Percentiles rank a stretch among this genome's conserved stretches.
Evolutionary conservation across 1,140 invertebrate species (phyloP).

Genomic region (Agrypnia vestita): DNA sequence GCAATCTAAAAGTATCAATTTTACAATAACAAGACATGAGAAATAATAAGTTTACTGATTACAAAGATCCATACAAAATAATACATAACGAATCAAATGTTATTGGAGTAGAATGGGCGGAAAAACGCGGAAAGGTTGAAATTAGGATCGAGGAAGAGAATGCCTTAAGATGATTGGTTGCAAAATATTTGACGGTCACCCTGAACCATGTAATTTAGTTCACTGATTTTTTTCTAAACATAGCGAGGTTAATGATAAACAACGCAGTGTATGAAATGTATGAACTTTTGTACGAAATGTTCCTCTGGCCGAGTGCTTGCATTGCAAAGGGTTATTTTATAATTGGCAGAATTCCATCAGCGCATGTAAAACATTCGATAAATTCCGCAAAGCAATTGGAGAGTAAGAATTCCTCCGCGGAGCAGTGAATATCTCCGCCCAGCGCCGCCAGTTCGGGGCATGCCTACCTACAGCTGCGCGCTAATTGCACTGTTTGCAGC

Average conservation of each 20-base stretch:
- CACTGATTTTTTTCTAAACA: not conserved
- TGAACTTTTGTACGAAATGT: not conserved
- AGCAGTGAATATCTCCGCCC: slow-evolving; percentile 30
- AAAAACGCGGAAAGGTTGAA: no score
- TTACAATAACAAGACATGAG: no score
- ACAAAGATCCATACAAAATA: no score
- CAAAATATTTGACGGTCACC: no score
- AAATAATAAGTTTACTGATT: no score
- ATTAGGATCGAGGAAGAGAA: no score
- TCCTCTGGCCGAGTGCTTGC: not conserved
- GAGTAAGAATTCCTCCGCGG: slow-evolving; percentile 5
- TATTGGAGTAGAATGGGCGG: no score
- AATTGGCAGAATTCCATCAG: slow-evolving; percentile 32
- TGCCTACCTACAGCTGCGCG: slow-evolving; percentile 1
- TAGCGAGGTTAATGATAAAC: not conserved
- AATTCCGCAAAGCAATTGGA: slow-evolving; percentile 12
- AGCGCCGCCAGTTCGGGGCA: not conserved
- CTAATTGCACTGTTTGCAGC: slow-evolving; percentile 28
- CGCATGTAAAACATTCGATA: slow-evolving; percentile 35
- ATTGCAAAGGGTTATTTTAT: slow-evolving; percentile 4
- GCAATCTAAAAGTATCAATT: no score
- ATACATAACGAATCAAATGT: no score
- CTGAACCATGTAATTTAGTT: not conserved
- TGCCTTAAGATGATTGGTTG: no score
- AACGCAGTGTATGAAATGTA: not conserved